phyloP scores from a whole-genome alignment of 2,888 invertebrate genomes.

The Nemotelus pantherinus region DNA sequence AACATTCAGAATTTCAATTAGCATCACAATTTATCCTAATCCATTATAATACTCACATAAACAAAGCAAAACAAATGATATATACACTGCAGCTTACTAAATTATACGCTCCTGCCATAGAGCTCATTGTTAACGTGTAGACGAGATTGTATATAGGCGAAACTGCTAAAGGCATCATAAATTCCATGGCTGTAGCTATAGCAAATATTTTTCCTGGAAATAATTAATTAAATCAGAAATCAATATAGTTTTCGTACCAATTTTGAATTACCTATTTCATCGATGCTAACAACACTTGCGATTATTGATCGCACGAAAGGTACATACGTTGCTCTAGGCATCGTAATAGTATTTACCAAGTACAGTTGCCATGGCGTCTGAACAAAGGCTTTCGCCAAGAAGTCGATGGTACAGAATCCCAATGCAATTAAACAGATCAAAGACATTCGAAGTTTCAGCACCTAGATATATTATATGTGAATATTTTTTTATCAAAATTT shows the following conservation, averaged over 20 bases:
- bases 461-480: background rate
- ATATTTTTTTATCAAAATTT: too few relatives aligned
- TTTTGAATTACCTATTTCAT: background rate
- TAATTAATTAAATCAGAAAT: too few relatives aligned
- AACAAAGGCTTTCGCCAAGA: conserved; percentile 57
- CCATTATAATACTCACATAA: conserved; percentile 55
- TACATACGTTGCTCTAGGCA: conserved; percentile 60
- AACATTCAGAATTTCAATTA: too few relatives aligned
- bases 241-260: too few relatives aligned
- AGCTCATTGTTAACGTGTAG: conserved; percentile 66
- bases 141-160: conserved; percentile 73
- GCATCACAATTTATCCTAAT: too few relatives aligned
- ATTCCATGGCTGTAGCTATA: conserved; percentile 74
- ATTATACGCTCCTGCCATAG: conserved; percentile 71
- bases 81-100: conserved; percentile 68
- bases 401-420: conserved; percentile 55
- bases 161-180: conserved; percentile 70
- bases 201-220: conserved; percentile 73
- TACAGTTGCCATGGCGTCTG: conserved; percentile 55
- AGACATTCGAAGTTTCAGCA: conserved; percentile 5
- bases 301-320: conserved; percentile 60
- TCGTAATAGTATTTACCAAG: conserved; percentile 58
- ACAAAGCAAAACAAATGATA: conserved; percentile 57
- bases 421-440: conserved; percentile 56
- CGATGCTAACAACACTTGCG: background rate